These are phyloP conservation scores for Psilanteris sp. DNA, from an alignment of 1,140 invertebrate genomes.

Conservation along the genomic window DNA sequence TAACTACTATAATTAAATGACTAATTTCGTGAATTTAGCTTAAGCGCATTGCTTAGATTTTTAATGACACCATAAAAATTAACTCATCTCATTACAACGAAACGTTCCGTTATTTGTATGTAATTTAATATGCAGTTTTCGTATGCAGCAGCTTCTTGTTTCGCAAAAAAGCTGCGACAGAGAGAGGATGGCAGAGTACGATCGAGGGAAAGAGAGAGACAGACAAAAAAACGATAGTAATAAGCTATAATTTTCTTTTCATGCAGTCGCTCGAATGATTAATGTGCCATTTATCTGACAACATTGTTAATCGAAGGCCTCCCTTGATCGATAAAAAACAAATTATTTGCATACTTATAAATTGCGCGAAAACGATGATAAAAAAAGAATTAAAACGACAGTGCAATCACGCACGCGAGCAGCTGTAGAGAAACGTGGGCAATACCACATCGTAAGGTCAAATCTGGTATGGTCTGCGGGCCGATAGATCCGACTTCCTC, in stretches of 20 bases:
- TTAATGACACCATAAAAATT: too few relatives aligned
- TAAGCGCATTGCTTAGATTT: too few relatives aligned
- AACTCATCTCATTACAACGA: too few relatives aligned
- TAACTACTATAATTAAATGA: too few relatives aligned
- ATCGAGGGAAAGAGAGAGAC: too few relatives aligned
- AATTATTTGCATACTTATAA: constrained; percentile 27
- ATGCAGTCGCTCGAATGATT: constrained; percentile 1
- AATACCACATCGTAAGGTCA: constrained; percentile 52
- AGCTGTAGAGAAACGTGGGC: constrained; percentile 41
- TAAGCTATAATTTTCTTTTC: constrained; percentile 31
- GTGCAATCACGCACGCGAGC: constrained; percentile 40
- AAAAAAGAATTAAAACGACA: constrained; percentile 9
- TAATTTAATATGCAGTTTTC: too few relatives aligned
- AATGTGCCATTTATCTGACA: constrained; percentile 14
- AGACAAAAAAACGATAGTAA: constrained; percentile 7
- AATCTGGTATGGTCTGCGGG: constrained; percentile 51
- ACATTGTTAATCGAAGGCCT: constrained; percentile 27
- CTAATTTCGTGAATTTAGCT: too few relatives aligned
- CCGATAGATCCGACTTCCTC: constrained; percentile 66
- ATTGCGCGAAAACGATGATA: constrained; percentile 4
- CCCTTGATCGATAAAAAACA: constrained; percentile 3
- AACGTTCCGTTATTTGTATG: too few relatives aligned
- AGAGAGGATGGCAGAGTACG: too few relatives aligned
- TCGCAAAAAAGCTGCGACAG: too few relatives aligned
- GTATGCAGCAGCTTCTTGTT: too few relatives aligned